A percentile compares a stretch with the other conserved stretches of the same genome.
phyloP scores from a whole-genome alignment of 2,888 invertebrate species.

The Cyaniris semiargus region DNA sequence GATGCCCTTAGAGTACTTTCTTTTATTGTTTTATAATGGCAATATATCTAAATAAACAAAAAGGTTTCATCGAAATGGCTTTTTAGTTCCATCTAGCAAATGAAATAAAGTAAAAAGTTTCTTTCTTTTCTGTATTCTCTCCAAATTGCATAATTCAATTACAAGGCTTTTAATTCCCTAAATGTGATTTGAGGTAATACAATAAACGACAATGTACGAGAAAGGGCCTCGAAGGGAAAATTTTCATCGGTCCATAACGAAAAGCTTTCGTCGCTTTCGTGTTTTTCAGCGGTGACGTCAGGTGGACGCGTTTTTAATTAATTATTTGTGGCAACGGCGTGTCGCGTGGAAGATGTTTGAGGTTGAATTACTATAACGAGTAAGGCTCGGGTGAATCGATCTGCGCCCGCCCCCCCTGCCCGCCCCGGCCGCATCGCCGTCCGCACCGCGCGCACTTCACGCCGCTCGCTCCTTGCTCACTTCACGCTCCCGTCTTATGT shows the following conservation, averaged over 20 bases:
- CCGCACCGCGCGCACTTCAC: slow-evolving; percentile 64
- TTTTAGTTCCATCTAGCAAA: not conserved
- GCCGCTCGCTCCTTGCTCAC: slow-evolving; percentile 59
- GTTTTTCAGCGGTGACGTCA: slow-evolving; percentile 3
- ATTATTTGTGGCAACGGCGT: slow-evolving; percentile 33
- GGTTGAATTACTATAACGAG: slow-evolving; percentile 42
- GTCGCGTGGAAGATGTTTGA: slow-evolving; percentile 33
- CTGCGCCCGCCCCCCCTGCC: slow-evolving; percentile 54
- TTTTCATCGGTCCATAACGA: slow-evolving; percentile 18
- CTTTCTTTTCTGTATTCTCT: not conserved
- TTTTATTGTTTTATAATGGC: not conserved
- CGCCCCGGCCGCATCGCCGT: slow-evolving; percentile 42
- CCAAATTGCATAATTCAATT: not conserved
- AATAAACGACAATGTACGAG: not conserved
- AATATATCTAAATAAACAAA: not conserved
- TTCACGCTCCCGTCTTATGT: slow-evolving; percentile 62
- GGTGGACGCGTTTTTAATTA: slow-evolving; percentile 16
- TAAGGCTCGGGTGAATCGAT: slow-evolving; percentile 63
- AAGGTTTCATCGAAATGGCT: not conserved
- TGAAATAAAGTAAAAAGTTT: not conserved
- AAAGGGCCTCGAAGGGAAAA: not conserved
- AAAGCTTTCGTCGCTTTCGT: not conserved
- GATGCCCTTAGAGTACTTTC: not conserved
- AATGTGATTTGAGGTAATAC: slow-evolving; percentile 19
- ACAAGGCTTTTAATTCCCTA: not conserved